Evolutionary conservation across 1,140 invertebrate species (phyloP), one percentile per base, ranked within the genome.

Genomic region (Dryas iulia): DNA sequence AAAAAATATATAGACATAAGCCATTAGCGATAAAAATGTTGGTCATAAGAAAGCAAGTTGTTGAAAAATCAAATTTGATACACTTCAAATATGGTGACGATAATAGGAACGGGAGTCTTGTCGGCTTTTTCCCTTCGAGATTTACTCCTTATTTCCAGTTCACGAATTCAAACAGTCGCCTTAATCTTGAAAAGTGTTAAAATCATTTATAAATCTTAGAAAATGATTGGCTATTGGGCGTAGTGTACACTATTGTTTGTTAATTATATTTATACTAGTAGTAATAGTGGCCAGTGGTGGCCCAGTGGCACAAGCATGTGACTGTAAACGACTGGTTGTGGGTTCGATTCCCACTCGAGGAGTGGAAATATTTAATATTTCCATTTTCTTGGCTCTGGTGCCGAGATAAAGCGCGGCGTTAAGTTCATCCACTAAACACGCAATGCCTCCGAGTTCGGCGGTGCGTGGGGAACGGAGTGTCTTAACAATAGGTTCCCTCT

Each of bases 171-270:
- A 47, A 47, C 39, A 10, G 39, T 47, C 6, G n/a, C 39, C 39
- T 10, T 47, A 47, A 47, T 47, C 39, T 18, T 47, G 39, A n/a
- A 47, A 47, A 21, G 39, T 47, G 39, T 47, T 47, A 18, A 47
- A 47, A 47, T 47, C 39, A 47, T 47, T 47, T 47, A 47, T 47
- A 47, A 47, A 18, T 47, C 39, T 47, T 47, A 47, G 6, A 47
- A 18, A 47, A 18, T 47, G 39, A 47, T 47, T 47, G n/a, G 5
- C 18, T 47, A 47, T 47, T 18, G 39, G 39, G 39, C 39, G 5
- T 12, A 18, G 39, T 18, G 14, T n/a, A 8, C 39, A 47, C 14
- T 47, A n/a, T 2, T 35, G 12, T 1, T 35, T 47, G 14, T 21
- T 47, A 47, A 47, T 47, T 18, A 8, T 18, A 47, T 6, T 18